Base-by-base conservation (phyloP, 2,888 invertebrate species). In the Heterodera filipjevi region DNA sequence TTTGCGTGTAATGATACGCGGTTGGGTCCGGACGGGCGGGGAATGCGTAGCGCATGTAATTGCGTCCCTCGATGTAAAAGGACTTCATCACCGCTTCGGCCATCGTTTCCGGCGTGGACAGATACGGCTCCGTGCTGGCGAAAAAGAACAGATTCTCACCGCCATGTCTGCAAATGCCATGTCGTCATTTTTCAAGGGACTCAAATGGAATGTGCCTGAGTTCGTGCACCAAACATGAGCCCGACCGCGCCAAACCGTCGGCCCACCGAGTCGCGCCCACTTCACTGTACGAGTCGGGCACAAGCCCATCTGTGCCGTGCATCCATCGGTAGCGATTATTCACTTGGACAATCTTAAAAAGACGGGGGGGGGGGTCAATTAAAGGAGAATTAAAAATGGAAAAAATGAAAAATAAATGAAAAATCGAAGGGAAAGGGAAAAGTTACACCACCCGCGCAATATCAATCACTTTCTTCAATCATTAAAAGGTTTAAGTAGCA, bases 131-230 rank as follows among this genome's bases (percentile, higher is more conserved):
- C 66, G 71, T 49, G 22, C 77, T 71, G n/a, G 85, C 84, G 71
- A 85, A 87, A 77, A 83, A 86, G 82, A 87, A 87, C 46, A 87
- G 81, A 79, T 85, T 86, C 75, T 87, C 87, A 12, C 87, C 87
- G 79, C 59, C 59, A 59, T 59, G 59, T 12, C 59, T 53, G 1
- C 19, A 53, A 53, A 53, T 53, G 22, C n/a, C n/a, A 19, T 22
- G 22, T 16, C 53, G 10, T 66, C 12, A 2, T 1, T 8, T 5
- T 66, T 39, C 39, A 39, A 39, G 6, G 39, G 12, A 10, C 39
- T 10, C 39, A 39, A 39, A 39, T n/a, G 22, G 33, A 27, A 6
- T 6, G 77, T 81, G 80, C 70, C 82, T 82, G n/a, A 83, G 82
- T 77, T 86, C 86, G 49, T 87, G 87, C 19, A 82, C 81, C 35